Base-by-base conservation (phyloP, 2,888 invertebrate species). In the Chouioia cunea region DNA sequence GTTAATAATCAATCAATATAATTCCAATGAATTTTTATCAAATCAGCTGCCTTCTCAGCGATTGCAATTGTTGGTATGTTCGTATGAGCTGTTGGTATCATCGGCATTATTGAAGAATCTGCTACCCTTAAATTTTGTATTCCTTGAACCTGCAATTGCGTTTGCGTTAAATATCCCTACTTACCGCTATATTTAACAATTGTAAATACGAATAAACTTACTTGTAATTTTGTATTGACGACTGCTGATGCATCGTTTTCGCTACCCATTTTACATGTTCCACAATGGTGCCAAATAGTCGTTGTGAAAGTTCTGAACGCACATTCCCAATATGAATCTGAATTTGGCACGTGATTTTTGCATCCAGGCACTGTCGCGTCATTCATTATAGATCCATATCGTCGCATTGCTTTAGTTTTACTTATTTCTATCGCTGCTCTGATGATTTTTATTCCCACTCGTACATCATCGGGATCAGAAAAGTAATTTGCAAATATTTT, bases 301-400 rank as follows among this genome's bases (percentile, higher is more conserved):
- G 91, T 89, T 0, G 91, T 90, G 74, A 92, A 88, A 84, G 90
- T 89, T 68, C 90, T 88, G 0, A 90, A 88, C 79, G 91, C 89
- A 78, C 93, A 93, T 36, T 89, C 89, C 85, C 91, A 92, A 79
- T 93, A 93, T 1, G 86, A 87, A 74, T 93, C 92, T 18, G 89
- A 89, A 0, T 88, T 90, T 76, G 90, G 91, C 0, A 86, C 81
- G 0, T 88, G 87, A 47, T 88, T 20, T 54, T 88, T 85, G 80
- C 93, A 93, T 12, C 88, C 89, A 12, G 89, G 87, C 48, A 89
- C 87, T 22, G 87, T 86, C 0, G 87, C 87, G 36, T 86, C 86
- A 80, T 89, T 88, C n/a, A 91, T 76, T 56, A 82, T 85, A 0
- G 91, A 86, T 0, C 89, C 90, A 27, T 88, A 87, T 27, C 86